Base-by-base conservation (phyloP, 2,888 invertebrate genomes). In the Molanna angustata region DNA sequence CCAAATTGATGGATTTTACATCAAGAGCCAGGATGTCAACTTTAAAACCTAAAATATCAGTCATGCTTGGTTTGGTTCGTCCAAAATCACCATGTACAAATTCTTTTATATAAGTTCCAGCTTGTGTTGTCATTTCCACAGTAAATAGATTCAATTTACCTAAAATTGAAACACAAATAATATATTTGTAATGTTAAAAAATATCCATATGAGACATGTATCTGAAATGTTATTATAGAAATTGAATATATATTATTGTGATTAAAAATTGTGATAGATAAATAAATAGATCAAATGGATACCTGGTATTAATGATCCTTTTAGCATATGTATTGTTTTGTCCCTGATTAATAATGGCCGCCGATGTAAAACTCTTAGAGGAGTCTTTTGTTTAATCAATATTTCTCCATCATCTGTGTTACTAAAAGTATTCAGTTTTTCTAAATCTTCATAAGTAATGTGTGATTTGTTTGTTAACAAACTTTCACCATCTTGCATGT, bases 41-140 rank as follows among this genome's bases (percentile, higher is more conserved):
- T 20, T 80, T 78, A 20, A 74, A 71, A 0, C 82, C 82, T 31
- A 94, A 73, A 35, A 93, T 73, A 16, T 81, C 78, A 1, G 82
- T 72, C 19, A 97, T 73, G 63, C 82, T 85, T 0, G 98, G 98
- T 7, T 66, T 68, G 0, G 95, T 94, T 61, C 98, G 79, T 1
- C 92, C 90, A 67, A 96, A 89, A 74, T 99, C 98, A 2, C 97
- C 94, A 72, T 98, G 95, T 16, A 93, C 90, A 76, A 98, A 92
- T 76, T 99, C 98, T 73, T 99, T 99, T 1, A 99, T 85, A 68
- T 99, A 99, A 32, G 95, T 94, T 35, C 96, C 96, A 7, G 96
- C 96, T 66, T 93, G 89, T 1, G 94, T 91, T 43, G 80, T 80
- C 16, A 94, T 62, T 54, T 81, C 78, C 20, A 94, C 64, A 41